phyloP scores from a whole-genome alignment of 2,888 invertebrate species.

The Orthosia gracilis region DNA sequence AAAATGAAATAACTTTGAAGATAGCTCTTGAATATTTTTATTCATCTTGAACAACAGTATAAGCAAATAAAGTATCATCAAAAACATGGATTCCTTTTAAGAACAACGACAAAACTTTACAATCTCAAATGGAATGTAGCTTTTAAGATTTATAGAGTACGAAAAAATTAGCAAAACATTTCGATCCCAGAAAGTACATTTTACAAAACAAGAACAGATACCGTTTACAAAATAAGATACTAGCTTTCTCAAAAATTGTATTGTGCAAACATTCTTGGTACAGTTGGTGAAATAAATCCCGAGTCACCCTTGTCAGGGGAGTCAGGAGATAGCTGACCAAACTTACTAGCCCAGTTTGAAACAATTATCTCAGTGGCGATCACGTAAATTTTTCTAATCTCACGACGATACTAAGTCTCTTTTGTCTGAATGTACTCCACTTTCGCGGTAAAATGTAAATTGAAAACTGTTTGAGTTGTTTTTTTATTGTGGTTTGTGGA shows the following conservation, averaged over 20 bases:
- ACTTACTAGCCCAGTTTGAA: conserved; percentile 76
- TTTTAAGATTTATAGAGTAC: conserved; percentile 44
- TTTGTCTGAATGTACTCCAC: conserved; percentile 56
- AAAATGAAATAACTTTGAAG: background rate
- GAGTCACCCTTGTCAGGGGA: conserved; percentile 76
- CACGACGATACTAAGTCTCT: conserved; percentile 69
- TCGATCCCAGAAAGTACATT: conserved; percentile 41
- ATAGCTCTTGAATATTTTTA: background rate
- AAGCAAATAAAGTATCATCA: background rate
- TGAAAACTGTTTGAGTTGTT: conserved; percentile 61
- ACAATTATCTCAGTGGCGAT: conserved; percentile 76
- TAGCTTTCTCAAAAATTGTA: conserved; percentile 69
- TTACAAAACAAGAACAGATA: conserved; percentile 45
- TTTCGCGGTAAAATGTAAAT: conserved; percentile 65
- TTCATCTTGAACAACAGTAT: background rate
- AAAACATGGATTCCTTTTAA: conserved; percentile 15
- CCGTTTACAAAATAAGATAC: conserved; percentile 54
- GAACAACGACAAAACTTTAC: conserved; percentile 8
- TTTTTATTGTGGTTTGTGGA: conserved; percentile 25
- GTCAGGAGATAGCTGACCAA: conserved; percentile 76
- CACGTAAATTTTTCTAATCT: conserved; percentile 87
- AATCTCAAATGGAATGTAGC: conserved; percentile 48
- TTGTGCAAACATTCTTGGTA: conserved; percentile 60
- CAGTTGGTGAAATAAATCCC: conserved; percentile 73
- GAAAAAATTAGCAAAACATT: conserved; percentile 49